Evolutionary conservation across 2,113 vertebrate genomes (phyloP), one percentile per base, ranked within the genome.

Genomic region (Okapia johnstoni): DNA sequence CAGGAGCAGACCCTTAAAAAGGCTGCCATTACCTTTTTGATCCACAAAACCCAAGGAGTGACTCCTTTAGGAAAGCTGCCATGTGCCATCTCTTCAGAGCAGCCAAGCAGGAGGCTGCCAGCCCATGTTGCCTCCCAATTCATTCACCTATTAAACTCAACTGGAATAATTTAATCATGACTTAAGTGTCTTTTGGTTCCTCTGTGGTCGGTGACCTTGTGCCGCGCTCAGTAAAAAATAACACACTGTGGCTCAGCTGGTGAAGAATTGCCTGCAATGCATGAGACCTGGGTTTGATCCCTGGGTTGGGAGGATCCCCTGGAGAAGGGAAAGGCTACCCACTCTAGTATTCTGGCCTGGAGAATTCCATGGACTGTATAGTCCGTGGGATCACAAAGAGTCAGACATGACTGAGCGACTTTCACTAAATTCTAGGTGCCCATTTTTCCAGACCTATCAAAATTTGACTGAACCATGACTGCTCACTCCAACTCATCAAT

Each of bases 11-110:
- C 76, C 94, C 93, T 96, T 92, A 94, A 43, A 76, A 85, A 50
- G 43, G 66, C 97, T 86, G 83, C 89, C 66, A 5, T 88, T 85
- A 93, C 84, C 55, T 95, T 95, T 95, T 85, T 94, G 95, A 97
- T 92, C 93, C 43, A 1, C 36, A 76, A 52, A 63, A 19, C 77
- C 94, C 73, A 87, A 63, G 88, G 84, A 90, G 83, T 95, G 55
- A 50, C 36, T 76, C 91, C 95, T 80, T 84, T 36, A 54, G 21
- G 85, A 87, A 97, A 86, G 46, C 88, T 50, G 92, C 80, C 43
- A n/a, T 36, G 52, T n/a, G 80, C 79, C 9, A 0, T 26, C 5
- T 90, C 81, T 94, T 54, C 12, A 0, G 73, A 85, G 79, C 63
- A 77, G n/a, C 66, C 60, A 91, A 76, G 48, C 60, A 46, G 88